These are phyloP conservation scores for Xestia sexstrigata DNA, from an alignment of 2,888 invertebrate genomes.

Conservation along the genomic window DNA sequence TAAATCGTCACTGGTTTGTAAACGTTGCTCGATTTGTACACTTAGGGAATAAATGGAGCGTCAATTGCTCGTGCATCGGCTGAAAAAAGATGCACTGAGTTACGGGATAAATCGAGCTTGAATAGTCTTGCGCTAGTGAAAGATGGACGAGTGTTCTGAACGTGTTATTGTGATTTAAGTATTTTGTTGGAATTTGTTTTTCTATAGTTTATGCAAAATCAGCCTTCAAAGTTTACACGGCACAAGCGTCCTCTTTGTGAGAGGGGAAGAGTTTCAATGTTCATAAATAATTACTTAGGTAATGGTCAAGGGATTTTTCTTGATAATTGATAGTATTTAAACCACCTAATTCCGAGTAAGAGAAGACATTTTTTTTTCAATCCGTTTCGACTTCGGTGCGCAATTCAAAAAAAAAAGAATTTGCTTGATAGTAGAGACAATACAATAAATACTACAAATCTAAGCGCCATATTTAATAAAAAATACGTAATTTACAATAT, in stretches of 20 bases:
- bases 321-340: not conserved
- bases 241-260: not conserved
- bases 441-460: no score
- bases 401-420: no score
- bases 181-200: not conserved
- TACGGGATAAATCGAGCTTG: conserved; percentile 45
- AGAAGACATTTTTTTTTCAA: no score
- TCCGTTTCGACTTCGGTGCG: no score
- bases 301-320: not conserved
- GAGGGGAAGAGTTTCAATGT: not conserved
- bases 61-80: conserved; percentile 43
- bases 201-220: not conserved
- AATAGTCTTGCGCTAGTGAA: conserved; percentile 31
- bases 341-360: not conserved
- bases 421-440: no score
- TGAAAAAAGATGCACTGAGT: conserved; percentile 53
- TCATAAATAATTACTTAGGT: not conserved
- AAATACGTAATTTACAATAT: not conserved
- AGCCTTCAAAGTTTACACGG: not conserved
- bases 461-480: not conserved
- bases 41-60: conserved; percentile 56
- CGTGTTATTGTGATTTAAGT: no score
- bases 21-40: conserved; percentile 54
- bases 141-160: conserved; percentile 20
- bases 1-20: conserved; percentile 62